These are phyloP conservation scores for Anoplopoma fimbria DNA, from an alignment of 2,113 vertebrate species.

Conservation along the genomic window DNA sequence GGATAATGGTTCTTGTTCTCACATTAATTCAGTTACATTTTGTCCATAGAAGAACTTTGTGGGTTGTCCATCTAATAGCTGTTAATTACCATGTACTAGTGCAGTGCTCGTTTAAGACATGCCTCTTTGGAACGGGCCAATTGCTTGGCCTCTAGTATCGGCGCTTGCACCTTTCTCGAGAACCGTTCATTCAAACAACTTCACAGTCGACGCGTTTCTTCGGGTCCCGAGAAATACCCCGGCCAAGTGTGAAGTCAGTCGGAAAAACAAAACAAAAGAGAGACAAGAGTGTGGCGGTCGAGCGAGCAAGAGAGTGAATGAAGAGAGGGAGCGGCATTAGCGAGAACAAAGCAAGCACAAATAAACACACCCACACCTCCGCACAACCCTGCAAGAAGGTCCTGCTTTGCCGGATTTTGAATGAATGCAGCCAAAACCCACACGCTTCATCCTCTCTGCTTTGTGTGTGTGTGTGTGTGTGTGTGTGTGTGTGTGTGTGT, in stretches of 20 bases:
- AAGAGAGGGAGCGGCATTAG: not conserved
- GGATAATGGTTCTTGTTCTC: too few relatives aligned
- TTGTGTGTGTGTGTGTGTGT: not conserved
- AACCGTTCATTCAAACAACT: not conserved
- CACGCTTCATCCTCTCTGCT: not conserved
- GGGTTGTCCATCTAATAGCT: not conserved
- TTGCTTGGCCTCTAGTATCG: not conserved
- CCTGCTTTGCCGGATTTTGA: not conserved
- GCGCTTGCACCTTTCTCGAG: not conserved
- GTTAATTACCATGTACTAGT: not conserved
- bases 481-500: not conserved
- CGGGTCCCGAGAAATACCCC: not conserved
- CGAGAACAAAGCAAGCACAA: not conserved
- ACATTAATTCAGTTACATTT: not conserved
- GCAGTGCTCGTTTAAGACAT: not conserved
- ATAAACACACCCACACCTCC: not conserved
- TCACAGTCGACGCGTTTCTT: not conserved
- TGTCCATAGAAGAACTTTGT: not conserved
- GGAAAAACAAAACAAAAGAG: not conserved
- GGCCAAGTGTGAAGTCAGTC: too few relatives aligned
- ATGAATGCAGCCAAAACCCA: not conserved
- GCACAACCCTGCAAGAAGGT: not conserved
- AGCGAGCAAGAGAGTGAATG: too few relatives aligned
- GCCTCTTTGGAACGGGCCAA: not conserved
- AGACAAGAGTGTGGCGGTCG: not conserved